A percentile compares a stretch with the other conserved stretches of the same genome.
These are phyloP conservation scores for Atlantisia rogersi DNA, from an alignment of 2,113 vertebrate genomes.

Conservation along the genomic window DNA sequence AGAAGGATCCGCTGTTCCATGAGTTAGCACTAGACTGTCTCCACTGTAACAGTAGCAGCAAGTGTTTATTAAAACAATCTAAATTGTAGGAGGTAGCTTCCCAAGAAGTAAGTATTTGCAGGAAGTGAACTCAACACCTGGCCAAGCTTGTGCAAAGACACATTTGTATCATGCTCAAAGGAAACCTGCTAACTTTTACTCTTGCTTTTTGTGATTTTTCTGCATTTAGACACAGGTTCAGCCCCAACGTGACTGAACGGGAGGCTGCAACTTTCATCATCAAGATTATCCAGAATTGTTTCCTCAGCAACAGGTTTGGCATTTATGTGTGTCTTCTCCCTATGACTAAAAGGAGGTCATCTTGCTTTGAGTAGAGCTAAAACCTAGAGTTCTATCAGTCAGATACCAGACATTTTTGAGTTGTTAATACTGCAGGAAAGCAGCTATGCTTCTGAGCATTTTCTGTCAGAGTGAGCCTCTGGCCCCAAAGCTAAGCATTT, in stretches of 20 bases:
- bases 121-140: background rate
- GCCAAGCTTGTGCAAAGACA: background rate
- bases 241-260: slow-evolving; percentile 92
- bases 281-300: slow-evolving; percentile 97
- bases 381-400: background rate
- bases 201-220: background rate
- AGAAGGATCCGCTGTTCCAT: background rate
- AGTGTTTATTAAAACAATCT: background rate
- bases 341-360: background rate
- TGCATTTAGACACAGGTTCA: slow-evolving; percentile 88
- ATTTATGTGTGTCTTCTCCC: background rate
- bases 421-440: background rate
- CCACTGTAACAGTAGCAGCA: background rate
- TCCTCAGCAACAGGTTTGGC: slow-evolving; percentile 94
- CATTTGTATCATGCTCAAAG: background rate
- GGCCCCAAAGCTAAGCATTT: background rate
- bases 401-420: background rate
- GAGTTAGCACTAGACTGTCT: background rate
- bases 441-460: background rate
- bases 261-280: slow-evolving; percentile 95
- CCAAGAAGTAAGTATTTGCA: background rate
- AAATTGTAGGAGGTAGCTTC: background rate
- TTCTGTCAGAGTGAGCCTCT: background rate
- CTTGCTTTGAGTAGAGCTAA: background rate
- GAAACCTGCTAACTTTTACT: background rate